These are phyloP conservation scores for Hyperopisus bebe DNA, from an alignment of 2,113 vertebrate species.

Conservation along the genomic window DNA sequence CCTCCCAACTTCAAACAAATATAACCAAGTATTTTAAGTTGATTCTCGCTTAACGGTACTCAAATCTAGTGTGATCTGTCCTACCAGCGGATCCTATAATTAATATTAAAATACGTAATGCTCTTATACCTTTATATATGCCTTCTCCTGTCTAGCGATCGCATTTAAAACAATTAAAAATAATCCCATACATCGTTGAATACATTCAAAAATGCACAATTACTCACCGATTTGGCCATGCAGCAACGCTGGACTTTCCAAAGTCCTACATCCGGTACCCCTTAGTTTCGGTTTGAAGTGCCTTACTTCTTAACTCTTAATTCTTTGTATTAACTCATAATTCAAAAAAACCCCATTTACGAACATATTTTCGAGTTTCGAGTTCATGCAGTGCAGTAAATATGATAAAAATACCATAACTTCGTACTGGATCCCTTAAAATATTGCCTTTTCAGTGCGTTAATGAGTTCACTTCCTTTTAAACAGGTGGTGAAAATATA, in stretches of 20 bases:
- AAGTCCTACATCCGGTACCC: background rate
- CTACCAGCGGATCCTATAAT: background rate
- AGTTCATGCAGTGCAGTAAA: background rate
- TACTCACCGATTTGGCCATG: background rate
- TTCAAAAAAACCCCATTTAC: background rate
- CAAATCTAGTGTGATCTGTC: background rate
- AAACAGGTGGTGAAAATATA: background rate
- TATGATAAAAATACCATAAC: background rate
- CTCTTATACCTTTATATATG: background rate
- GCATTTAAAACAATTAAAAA: background rate
- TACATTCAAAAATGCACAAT: background rate
- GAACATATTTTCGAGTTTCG: background rate
- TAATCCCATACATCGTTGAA: background rate
- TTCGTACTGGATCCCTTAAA: background rate
- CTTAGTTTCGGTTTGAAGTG: background rate
- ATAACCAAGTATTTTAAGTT: background rate
- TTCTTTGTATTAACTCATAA: background rate
- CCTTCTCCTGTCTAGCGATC: background rate
- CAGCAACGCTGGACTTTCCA: background rate
- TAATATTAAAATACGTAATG: background rate
- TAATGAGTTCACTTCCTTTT: background rate
- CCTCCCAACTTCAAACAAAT: background rate
- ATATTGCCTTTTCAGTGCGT: background rate
- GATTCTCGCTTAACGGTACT: background rate
- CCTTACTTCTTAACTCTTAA: too few relatives aligned